These are phyloP conservation scores for Saccostrea cuccullata DNA, from an alignment of 1,140 invertebrate species.

Conservation along the genomic window DNA sequence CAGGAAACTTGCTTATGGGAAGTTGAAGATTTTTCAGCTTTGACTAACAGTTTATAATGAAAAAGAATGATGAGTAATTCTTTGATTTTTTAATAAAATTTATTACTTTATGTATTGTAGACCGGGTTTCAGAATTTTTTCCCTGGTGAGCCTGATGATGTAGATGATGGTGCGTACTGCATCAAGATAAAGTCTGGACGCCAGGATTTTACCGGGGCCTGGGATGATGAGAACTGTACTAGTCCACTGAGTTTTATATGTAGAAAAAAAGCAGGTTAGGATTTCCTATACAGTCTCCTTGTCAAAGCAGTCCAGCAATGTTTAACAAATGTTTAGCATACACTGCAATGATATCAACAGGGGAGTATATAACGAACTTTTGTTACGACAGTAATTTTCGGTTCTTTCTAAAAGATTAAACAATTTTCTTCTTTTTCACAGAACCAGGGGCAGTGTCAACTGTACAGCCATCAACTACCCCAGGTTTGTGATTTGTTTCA, in stretches of 20 bases:
- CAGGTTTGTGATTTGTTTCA: constrained; percentile 7
- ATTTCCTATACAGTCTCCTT: too few species aligned
- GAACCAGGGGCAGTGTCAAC: constrained; percentile 39
- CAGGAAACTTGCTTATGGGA: not conserved
- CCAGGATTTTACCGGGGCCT: constrained; percentile 55
- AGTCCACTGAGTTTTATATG: constrained; percentile 56
- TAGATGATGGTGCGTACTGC: constrained; percentile 40
- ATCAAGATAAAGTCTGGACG: constrained; percentile 48
- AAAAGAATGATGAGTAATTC: not conserved
- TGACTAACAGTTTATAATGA: too few species aligned
- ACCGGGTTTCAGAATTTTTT: constrained; percentile 45
- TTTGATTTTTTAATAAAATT: not conserved
- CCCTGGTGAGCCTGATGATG: constrained; percentile 55
- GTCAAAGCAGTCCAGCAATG: too few species aligned
- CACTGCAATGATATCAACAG: too few species aligned
- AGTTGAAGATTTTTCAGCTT: too few species aligned
- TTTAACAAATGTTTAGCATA: too few species aligned
- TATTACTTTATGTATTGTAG: not conserved
- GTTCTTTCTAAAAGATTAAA: not conserved
- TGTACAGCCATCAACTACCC: constrained; percentile 30
- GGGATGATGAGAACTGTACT: constrained; percentile 60
- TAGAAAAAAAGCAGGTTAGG: constrained; percentile 54
- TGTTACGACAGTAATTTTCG: not conserved
- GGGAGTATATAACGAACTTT: too few species aligned
- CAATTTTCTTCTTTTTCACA: constrained; percentile 38